Conservation (phyloP, 2,113 vertebrate genomes). For the Hoplias malabaricus region DNA sequence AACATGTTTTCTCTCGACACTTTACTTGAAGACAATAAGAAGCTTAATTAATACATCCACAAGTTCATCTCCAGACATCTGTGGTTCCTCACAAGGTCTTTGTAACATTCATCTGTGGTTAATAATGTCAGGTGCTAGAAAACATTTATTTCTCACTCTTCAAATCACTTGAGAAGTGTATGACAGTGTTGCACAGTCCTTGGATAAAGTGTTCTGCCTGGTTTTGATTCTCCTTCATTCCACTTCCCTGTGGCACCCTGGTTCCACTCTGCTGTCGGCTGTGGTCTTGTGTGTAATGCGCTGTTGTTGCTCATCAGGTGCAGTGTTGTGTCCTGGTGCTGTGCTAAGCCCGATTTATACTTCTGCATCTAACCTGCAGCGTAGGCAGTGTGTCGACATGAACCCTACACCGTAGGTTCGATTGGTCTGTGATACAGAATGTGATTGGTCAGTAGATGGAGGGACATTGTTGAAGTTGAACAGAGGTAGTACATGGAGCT, state of each 20-base stretch:
- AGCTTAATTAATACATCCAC: slow-evolving; percentile 25
- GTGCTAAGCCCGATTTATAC: no score
- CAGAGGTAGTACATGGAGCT: no score
- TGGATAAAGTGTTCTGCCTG: slow-evolving; percentile 45
- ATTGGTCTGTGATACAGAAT: no score
- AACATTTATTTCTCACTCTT: slow-evolving; percentile 18
- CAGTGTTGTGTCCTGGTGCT: slow-evolving; percentile 11
- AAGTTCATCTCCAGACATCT: slow-evolving; percentile 1
- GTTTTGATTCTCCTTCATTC: slow-evolving; percentile 7
- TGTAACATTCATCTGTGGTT: slow-evolving; percentile 19
- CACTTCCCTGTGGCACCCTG: neutral
- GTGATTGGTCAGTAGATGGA: no score
- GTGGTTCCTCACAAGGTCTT: slow-evolving; percentile 8
- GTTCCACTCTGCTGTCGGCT: neutral
- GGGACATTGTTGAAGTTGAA: no score
- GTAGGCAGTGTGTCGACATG: no score
- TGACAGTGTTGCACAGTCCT: slow-evolving; percentile 48
- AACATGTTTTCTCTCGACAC: neutral
- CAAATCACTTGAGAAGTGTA: slow-evolving; percentile 24
- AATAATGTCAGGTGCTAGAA: slow-evolving; percentile 43
- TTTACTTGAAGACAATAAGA: slow-evolving; percentile 5
- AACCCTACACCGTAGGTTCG: no score
- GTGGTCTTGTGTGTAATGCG: neutral
- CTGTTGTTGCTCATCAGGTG: neutral
- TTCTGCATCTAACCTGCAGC: no score